These are phyloP conservation scores for Agonopterix alstromeriana DNA, from an alignment of 2,888 invertebrate genomes.

Conservation along the genomic window DNA sequence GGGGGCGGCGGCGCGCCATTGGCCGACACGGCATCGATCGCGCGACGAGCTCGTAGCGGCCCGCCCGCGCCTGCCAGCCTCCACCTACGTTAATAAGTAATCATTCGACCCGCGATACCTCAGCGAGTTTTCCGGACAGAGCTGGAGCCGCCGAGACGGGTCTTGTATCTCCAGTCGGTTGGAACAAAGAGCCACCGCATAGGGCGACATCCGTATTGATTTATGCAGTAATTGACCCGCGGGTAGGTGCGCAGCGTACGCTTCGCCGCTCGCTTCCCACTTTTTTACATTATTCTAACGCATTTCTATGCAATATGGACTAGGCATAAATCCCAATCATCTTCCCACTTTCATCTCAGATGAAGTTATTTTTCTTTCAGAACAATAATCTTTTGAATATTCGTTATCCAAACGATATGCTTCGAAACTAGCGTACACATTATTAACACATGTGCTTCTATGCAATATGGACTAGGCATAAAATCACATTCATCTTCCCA, in stretches of 20 bases:
- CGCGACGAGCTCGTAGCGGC: constrained; percentile 62
- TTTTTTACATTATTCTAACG: constrained; percentile 28
- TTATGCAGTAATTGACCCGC: constrained; percentile 67
- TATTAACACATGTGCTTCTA: too few species aligned
- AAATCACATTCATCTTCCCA: too few species aligned
- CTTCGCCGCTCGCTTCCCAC: constrained; percentile 43
- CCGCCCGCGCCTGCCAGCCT: constrained; percentile 72
- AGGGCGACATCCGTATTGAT: constrained; percentile 65
- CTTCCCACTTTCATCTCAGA: too few species aligned
- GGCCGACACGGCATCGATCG: constrained; percentile 74
- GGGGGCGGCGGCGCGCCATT: constrained; percentile 71
- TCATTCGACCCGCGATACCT: constrained; percentile 74
- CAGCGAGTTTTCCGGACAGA: constrained; percentile 70
- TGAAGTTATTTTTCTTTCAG: too few species aligned
- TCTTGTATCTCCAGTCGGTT: constrained; percentile 62
- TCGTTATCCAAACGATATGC: too few species aligned
- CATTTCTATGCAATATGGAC: too few species aligned
- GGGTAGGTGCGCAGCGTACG: constrained; percentile 57
- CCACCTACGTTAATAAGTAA: constrained; percentile 78
- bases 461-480: too few species aligned
- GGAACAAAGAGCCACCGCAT: constrained; percentile 68
- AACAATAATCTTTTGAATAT: too few species aligned
- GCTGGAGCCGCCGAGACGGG: constrained; percentile 66
- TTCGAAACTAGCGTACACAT: too few species aligned
- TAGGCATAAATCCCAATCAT: too few species aligned